Conservation (phyloP, 2,113 vertebrate species). For the Sclerurus mexicanus region DNA sequence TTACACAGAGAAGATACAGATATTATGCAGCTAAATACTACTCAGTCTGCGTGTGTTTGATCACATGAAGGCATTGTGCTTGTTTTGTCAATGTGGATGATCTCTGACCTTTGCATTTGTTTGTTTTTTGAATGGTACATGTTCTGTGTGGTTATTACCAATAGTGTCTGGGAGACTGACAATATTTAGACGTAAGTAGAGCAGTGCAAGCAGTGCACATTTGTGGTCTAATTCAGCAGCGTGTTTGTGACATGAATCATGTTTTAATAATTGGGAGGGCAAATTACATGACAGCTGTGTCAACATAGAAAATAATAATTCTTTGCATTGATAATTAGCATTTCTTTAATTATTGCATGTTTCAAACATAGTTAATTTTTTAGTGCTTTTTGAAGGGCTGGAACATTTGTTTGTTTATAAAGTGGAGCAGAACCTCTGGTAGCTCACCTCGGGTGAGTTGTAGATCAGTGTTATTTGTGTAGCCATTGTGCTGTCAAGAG, state of each 20-base stretch:
- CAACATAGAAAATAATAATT: slow-evolving; percentile 13
- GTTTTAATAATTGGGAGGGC: slow-evolving; percentile 49
- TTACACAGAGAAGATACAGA: not conserved
- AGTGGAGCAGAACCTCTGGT: not conserved
- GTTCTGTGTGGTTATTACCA: not conserved
- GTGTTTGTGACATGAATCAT: slow-evolving; percentile 10
- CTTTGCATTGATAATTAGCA: slow-evolving; percentile 1
- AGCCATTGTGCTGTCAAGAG: not conserved
- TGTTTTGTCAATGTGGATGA: not conserved
- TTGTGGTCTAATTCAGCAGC: slow-evolving; percentile 50
- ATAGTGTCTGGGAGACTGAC: not conserved
- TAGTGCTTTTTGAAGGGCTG: not conserved
- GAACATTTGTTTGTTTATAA: not conserved
- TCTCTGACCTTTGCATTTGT: slow-evolving; percentile 2
- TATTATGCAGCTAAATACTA: not conserved
- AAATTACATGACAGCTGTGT: slow-evolving; percentile 17
- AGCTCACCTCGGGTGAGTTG: not conserved
- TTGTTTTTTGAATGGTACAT: not conserved
- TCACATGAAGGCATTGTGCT: not conserved
- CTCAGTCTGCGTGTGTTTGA: not conserved
- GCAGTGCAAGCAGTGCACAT: slow-evolving; percentile 21
- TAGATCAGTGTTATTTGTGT: not conserved
- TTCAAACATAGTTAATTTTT: not conserved
- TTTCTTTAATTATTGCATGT: not conserved
- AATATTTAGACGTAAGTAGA: slow-evolving; percentile 47